These are phyloP conservation scores for Alligator mississippiensis DNA, from an alignment of 2,113 vertebrate species.

Conservation along the genomic window DNA sequence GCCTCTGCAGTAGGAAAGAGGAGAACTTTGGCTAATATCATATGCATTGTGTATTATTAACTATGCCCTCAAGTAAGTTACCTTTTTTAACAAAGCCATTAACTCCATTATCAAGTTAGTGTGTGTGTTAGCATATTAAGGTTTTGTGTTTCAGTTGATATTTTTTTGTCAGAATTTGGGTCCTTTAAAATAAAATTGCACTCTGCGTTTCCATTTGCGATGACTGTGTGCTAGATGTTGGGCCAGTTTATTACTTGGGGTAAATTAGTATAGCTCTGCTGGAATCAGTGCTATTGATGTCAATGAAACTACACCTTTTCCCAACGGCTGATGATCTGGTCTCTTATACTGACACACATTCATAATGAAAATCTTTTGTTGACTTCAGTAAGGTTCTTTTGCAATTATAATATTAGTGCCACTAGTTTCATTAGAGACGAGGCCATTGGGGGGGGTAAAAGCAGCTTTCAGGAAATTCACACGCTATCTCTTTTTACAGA, in stretches of 20 bases:
- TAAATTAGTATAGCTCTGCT: not conserved
- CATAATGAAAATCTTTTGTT: not conserved
- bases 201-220: not conserved
- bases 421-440: not conserved
- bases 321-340: not conserved
- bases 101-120: not conserved
- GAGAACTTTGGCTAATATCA: not conserved
- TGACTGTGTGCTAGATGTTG: not conserved
- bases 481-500: not conserved
- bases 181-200: too few relatives aligned
- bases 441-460: not conserved
- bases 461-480: not conserved
- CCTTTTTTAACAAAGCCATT: not conserved
- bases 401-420: not conserved
- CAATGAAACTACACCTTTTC: not conserved
- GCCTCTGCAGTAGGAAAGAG: not conserved
- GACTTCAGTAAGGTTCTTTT: fast-evolving
- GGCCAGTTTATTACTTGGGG: not conserved
- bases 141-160: not conserved
- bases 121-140: not conserved
- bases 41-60: not conserved
- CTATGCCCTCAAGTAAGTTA: not conserved
- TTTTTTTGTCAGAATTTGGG: not conserved
- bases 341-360: not conserved
- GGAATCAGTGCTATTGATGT: not conserved